Conservation (phyloP, 2,888 invertebrate species). For the Crioceris asparagi region DNA sequence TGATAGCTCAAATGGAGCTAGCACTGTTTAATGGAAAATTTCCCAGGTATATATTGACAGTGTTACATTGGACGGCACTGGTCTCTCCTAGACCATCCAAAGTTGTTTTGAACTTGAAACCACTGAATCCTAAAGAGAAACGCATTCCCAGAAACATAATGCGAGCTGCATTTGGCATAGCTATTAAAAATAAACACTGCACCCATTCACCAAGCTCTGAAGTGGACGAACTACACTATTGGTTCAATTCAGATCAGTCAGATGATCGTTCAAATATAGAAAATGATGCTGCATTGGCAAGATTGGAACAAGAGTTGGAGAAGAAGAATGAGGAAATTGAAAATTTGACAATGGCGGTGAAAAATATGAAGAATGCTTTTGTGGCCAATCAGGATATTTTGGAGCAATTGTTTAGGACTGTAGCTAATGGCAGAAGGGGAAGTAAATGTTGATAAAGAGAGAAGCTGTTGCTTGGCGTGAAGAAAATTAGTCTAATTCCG, state of each 20-base stretch:
- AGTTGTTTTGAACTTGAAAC: conserved; percentile 72
- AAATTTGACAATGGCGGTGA: conserved; percentile 53
- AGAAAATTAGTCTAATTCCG: no score
- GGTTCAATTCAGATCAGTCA: no score
- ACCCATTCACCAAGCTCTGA: conserved; percentile 41
- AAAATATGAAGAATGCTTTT: conserved; percentile 40
- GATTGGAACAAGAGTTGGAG: conserved; percentile 52
- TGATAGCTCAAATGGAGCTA: conserved; percentile 74
- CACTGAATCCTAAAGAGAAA: conserved; percentile 72
- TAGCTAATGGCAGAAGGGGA: conserved; percentile 21
- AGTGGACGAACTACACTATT: conserved; percentile 32
- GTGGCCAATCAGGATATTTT: conserved; percentile 24
- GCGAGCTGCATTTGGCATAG: conserved; percentile 70
- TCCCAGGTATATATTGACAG: conserved; percentile 58
- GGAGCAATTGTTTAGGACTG: conserved; percentile 29
- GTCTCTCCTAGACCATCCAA: conserved; percentile 73
- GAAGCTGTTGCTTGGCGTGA: no score
- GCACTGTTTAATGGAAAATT: conserved; percentile 70
- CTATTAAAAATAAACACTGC: conserved; percentile 60
- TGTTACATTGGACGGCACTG: conserved; percentile 65
- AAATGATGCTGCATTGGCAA: conserved; percentile 40
- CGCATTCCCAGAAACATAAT: conserved; percentile 68
- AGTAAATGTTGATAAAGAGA: conserved; percentile 11
- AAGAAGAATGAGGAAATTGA: conserved; percentile 58
- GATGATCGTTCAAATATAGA: no score